Evolutionary conservation across 2,113 vertebrate genomes (phyloP).

Genomic region (Procavia capensis): DNA sequence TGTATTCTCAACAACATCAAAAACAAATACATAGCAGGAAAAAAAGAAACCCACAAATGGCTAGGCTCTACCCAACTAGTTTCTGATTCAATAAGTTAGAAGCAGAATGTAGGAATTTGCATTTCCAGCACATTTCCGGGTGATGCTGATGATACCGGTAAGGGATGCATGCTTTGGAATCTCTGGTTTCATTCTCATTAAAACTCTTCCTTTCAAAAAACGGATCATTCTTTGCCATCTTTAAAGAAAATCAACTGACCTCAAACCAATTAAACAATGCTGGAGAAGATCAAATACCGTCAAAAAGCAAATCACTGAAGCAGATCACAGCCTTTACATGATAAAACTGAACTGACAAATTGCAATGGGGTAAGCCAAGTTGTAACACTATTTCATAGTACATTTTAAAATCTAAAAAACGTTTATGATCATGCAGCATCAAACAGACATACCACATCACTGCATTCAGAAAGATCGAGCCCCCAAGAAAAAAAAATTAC

Average conservation of each 20-base stretch:
- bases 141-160: neutral
- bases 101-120: neutral
- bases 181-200: neutral
- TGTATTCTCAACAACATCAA: neutral
- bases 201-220: neutral
- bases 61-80: neutral
- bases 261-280: neutral
- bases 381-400: neutral
- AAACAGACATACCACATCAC: neutral
- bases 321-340: neutral
- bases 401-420: slow-evolving; percentile 60
- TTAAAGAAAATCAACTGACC: neutral
- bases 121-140: neutral
- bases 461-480: neutral
- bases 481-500: neutral
- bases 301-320: slow-evolving; percentile 33
- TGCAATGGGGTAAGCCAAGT: neutral
- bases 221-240: neutral
- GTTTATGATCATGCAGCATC: neutral
- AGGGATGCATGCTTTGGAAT: neutral
- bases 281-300: neutral
- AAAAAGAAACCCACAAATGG: neutral
- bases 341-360: slow-evolving; percentile 54
- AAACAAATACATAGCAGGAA: neutral
- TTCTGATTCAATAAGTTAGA: neutral